These are phyloP conservation scores for Cremastobaeus sp. DNA, from an alignment of 2,888 invertebrate genomes.

Conservation along the genomic window DNA sequence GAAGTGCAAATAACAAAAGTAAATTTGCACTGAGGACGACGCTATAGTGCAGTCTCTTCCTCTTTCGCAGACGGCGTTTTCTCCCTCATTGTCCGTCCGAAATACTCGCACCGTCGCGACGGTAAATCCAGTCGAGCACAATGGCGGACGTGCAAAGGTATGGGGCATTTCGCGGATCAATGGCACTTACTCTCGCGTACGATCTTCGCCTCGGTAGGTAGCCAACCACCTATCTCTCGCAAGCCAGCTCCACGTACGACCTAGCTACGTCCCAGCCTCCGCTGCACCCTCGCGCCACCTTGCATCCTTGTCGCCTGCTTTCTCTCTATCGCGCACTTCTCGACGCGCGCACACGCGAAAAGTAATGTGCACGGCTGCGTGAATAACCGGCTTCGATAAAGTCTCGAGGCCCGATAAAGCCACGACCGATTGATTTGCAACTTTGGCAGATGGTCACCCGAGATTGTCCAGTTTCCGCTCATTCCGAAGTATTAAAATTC, in stretches of 20 bases:
- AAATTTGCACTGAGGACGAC: slow-evolving; percentile 45
- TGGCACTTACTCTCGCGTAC: slow-evolving; percentile 67
- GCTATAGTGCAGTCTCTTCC: slow-evolving; percentile 22
- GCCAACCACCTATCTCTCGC: slow-evolving; percentile 55
- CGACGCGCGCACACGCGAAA: slow-evolving; percentile 51
- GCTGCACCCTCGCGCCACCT: slow-evolving; percentile 4
- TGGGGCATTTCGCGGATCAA: slow-evolving; percentile 72
- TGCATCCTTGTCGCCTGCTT: slow-evolving; percentile 23
- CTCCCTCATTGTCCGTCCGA: slow-evolving; percentile 61
- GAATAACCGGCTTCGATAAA: slow-evolving; percentile 65
- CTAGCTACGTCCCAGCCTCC: slow-evolving; percentile 19
- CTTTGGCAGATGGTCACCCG: slow-evolving; percentile 14
- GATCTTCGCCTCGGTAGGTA: slow-evolving; percentile 61
- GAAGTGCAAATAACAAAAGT: slow-evolving; percentile 59
- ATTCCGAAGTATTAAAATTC: slow-evolving; percentile 32
- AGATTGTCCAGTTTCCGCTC: slow-evolving; percentile 6
- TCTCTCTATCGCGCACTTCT: slow-evolving; percentile 51
- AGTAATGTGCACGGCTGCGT: slow-evolving; percentile 63
- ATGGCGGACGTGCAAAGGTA: slow-evolving; percentile 67
- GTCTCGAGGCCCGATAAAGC: slow-evolving; percentile 56
- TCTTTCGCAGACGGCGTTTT: slow-evolving; percentile 35
- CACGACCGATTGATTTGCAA: slow-evolving; percentile 59
- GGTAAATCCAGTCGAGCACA: slow-evolving; percentile 68
- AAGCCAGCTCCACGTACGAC: slow-evolving; percentile 42
- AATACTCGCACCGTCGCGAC: slow-evolving; percentile 64